Conservation (phyloP, 1,140 invertebrate species). For the Melanaphis sacchari region DNA sequence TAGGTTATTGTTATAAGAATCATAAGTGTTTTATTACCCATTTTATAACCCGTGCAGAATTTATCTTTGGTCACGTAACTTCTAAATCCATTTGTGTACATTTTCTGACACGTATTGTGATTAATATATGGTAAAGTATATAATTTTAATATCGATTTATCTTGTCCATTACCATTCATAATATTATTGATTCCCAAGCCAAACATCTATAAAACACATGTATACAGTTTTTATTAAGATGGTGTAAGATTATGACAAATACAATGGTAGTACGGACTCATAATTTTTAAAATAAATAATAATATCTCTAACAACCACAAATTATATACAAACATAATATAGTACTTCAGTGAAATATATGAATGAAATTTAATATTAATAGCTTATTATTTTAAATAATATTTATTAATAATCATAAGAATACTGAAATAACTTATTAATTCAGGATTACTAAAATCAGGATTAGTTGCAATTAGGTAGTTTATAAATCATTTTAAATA, state of each 20-base stretch:
- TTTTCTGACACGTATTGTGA: neutral
- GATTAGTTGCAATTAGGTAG: too few relatives aligned
- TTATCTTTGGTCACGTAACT: constrained; percentile 20
- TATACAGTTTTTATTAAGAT: neutral
- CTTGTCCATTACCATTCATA: neutral
- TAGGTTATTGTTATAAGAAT: neutral
- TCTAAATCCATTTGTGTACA: constrained; percentile 1
- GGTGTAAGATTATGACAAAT: neutral
- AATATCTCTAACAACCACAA: too few relatives aligned
- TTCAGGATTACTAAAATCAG: too few relatives aligned
- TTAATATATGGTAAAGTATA: neutral
- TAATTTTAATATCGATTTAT: neutral
- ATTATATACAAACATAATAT: too few relatives aligned
- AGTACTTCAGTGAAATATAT: neutral
- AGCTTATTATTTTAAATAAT: neutral
- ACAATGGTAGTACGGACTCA: neutral
- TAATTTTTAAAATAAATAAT: neutral
- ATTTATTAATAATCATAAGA: neutral
- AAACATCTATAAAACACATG: neutral
- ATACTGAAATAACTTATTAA: too few relatives aligned
- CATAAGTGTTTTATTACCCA: neutral
- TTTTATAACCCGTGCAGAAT: constrained; percentile 26
- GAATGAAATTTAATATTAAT: neutral
- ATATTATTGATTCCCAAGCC: neutral
- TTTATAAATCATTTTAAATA: too few relatives aligned